Evolutionary conservation across 2,888 invertebrate genomes (phyloP).

Genomic region (Lycaena phlaeas): DNA sequence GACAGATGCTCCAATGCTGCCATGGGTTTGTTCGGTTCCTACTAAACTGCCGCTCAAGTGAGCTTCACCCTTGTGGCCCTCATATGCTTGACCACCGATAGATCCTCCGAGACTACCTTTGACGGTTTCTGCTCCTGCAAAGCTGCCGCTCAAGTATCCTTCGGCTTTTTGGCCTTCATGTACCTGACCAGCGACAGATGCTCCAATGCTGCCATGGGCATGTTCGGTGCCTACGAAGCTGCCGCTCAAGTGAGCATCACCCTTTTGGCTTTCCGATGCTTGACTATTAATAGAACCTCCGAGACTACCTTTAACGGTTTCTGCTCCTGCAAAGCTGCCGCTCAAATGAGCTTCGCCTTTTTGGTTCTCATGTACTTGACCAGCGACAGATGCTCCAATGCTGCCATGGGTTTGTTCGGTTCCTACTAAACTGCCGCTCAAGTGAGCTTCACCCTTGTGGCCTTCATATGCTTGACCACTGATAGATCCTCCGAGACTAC

Average conservation of each 20-base stretch:
- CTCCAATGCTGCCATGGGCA: background rate
- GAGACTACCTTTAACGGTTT: background rate
- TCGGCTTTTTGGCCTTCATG: background rate
- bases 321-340: background rate
- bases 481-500: background rate
- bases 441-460: background rate
- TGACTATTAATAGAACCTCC: background rate
- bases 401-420: background rate
- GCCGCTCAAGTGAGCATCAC: background rate
- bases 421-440: background rate
- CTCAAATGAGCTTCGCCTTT: background rate
- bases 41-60: background rate
- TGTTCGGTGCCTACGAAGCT: background rate
- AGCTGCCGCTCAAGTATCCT: background rate
- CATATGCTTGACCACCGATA: background rate
- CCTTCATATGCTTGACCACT: background rate
- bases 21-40: background rate
- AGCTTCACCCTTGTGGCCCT: background rate
- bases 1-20: background rate
- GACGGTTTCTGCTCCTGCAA: background rate
- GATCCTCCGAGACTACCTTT: background rate
- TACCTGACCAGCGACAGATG: background rate
- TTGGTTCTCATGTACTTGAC: background rate
- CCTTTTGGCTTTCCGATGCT: background rate
- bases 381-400: background rate